Base-by-base conservation (phyloP, 2,797 vertebrate genomes). In the Lepus oiostolus region DNA sequence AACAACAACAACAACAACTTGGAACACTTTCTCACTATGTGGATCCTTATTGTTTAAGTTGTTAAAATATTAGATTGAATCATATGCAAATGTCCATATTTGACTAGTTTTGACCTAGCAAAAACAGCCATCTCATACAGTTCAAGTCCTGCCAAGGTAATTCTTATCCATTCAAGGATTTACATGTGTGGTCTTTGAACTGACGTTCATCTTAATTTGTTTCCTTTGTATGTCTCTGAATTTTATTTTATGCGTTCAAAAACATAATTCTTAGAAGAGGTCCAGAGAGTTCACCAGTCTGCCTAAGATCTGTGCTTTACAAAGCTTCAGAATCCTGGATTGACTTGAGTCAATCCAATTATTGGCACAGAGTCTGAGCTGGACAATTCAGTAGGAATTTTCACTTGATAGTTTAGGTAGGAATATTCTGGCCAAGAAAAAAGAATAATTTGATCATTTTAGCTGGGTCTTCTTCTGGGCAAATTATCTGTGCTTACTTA, bases 131-230 rank as follows among this genome's bases (percentile, higher is more conserved):
- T 54, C 77, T 83, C 76, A 84, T 26, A 68, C 3, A 62, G 30
- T 88, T 76, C 24, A 81, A 35, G 32, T 65, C 11, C 60, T 91
- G 70, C 62, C 68, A 80, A 77, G 42, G 67, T 65, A 58, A 84
- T 90, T 93, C 91, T 94, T 88, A 94, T 85, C 88, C 68, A 54
- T 28, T 94, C 22, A 38, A 90, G 52, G 67, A 93, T 83, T 84
- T 47, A 75, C 67, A 81, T 28, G 16, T 76, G 38, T 88, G 11
- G n/a, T 83, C 42, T 96, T 80, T 82, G 65, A 86, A 85, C 11
- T 79, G 30, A 94, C 22, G 83, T 84, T 74, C 65, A 70, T 54
- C 32, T 70, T 47, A 83, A 71, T 87, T 80, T 87, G 7, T 71
- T 70, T 72, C 70, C 38, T 96, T 85, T 90, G 13, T 47, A 76